Conservation (phyloP, 2,113 vertebrate genomes). For the Ramphastos sulfuratus region DNA sequence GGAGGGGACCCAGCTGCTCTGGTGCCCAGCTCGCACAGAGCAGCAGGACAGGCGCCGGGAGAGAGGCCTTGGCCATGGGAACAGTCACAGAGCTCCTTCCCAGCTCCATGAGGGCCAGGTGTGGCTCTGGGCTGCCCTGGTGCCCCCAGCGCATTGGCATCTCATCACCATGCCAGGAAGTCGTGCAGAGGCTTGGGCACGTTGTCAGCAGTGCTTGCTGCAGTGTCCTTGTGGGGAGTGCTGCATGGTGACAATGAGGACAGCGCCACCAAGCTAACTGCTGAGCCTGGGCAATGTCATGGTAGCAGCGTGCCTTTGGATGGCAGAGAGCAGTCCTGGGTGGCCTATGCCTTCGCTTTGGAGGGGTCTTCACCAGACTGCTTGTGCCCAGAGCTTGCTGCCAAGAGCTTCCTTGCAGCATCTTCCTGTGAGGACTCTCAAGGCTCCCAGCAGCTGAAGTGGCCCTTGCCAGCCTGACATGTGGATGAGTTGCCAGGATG, state of each 20-base stretch:
- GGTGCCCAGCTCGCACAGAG: too few relatives aligned
- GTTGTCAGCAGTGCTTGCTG: not conserved
- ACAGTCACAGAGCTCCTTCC: not conserved
- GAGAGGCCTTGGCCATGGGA: not conserved
- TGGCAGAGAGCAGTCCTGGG: not conserved
- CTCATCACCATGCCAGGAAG: not conserved
- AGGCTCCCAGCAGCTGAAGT: not conserved
- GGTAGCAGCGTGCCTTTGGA: not conserved
- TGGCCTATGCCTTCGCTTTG: not conserved
- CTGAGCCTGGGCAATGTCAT: not conserved
- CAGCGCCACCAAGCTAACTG: not conserved
- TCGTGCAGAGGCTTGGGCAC: not conserved
- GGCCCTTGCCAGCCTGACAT: not conserved
- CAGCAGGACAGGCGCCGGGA: accelerated
- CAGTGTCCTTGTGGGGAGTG: not conserved
- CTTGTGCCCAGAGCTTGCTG: accelerated
- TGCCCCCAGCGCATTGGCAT: accelerated
- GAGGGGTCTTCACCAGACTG: not conserved
- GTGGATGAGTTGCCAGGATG: not conserved
- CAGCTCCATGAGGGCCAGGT: not conserved
- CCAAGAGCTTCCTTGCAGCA: not conserved
- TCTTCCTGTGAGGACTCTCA: not conserved
- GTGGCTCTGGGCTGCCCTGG: accelerated
- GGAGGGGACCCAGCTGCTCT: not conserved
- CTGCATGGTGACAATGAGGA: not conserved